phyloP scores from a whole-genome alignment of 2,888 invertebrate species.

The Harpalus rubripes region DNA sequence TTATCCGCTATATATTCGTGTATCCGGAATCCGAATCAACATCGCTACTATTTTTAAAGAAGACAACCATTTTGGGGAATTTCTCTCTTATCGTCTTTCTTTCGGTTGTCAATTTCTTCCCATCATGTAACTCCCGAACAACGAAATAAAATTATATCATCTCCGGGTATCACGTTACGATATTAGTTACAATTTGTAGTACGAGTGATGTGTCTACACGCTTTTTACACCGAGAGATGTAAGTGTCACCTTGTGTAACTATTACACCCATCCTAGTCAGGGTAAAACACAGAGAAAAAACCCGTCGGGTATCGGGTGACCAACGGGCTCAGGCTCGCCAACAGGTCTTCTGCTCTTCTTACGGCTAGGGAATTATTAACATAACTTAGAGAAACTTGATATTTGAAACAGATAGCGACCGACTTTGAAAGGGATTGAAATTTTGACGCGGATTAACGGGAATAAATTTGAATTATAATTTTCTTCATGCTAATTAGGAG shows the following conservation, averaged over 20 bases:
- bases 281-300: slow-evolving; percentile 46
- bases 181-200: slow-evolving; percentile 60
- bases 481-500: slow-evolving; percentile 30
- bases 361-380: slow-evolving; percentile 52
- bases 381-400: slow-evolving; percentile 52
- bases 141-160: slow-evolving; percentile 41
- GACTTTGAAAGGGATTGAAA: slow-evolving; percentile 39
- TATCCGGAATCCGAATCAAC: too few species aligned
- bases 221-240: slow-evolving; percentile 48
- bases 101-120: not conserved
- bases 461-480: slow-evolving; percentile 51
- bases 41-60: too few species aligned
- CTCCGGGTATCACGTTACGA: slow-evolving; percentile 51
- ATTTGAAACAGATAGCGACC: slow-evolving; percentile 41
- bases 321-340: slow-evolving; percentile 4
- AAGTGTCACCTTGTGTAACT: slow-evolving; percentile 50
- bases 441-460: slow-evolving; percentile 46
- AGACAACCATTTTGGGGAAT: not conserved
- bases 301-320: slow-evolving; percentile 35
- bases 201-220: slow-evolving; percentile 45
- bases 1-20: too few species aligned
- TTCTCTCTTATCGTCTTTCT: slow-evolving; percentile 4
- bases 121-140: slow-evolving; percentile 16
- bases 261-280: slow-evolving; percentile 21
- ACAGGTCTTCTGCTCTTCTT: slow-evolving; percentile 22